phyloP scores from a whole-genome alignment of 2,888 invertebrate species.

The Petrolisthes manimaculis region DNA sequence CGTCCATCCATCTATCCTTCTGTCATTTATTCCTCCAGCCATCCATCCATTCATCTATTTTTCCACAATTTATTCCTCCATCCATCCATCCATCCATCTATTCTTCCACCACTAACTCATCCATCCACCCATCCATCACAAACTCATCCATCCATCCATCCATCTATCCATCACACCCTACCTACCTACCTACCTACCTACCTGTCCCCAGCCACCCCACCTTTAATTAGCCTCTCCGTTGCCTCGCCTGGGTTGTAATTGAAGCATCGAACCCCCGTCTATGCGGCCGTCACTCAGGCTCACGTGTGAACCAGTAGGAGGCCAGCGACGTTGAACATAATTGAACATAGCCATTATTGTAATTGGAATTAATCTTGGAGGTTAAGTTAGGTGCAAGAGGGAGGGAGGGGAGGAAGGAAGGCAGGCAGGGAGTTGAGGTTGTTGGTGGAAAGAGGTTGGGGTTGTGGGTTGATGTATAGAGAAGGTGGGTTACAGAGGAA shows the following conservation, averaged over 20 bases:
- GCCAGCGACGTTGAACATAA: constrained; percentile 2
- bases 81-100: not conserved
- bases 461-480: not conserved
- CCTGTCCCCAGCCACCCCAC: not conserved
- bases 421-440: not conserved
- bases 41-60: no score
- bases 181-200: not conserved
- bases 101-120: not conserved
- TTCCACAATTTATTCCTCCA: not conserved
- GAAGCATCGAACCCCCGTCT: constrained; percentile 8
- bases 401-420: constrained; percentile 4
- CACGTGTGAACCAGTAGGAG: not conserved
- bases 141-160: not conserved
- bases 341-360: not conserved
- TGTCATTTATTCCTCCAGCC: no score
- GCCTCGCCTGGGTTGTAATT: not conserved
- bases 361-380: not conserved
- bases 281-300: constrained; percentile 5
- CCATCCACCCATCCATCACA: constrained; percentile 9
- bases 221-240: not conserved
- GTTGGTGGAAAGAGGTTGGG: not conserved
- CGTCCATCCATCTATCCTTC: no score
- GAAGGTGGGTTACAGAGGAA: not conserved
- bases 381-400: not conserved
- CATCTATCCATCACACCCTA: not conserved